Conservation (phyloP, 2,797 vertebrate genomes). For the Chelmon rostratus region DNA sequence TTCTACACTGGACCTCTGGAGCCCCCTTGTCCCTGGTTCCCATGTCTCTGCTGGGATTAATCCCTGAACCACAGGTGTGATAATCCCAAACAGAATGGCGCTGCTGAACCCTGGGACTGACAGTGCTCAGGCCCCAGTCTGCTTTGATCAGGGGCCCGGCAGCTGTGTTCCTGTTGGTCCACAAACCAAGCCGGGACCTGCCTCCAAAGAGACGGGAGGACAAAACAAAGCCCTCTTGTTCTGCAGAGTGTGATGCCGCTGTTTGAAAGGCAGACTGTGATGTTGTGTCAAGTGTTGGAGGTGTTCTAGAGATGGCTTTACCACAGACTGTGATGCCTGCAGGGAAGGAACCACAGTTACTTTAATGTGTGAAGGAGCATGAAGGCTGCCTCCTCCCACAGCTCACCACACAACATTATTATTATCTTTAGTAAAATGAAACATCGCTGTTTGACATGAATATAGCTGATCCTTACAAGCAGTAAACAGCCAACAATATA, state of each 20-base stretch:
- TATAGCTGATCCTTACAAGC: background rate
- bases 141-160: slow-evolving; percentile 79
- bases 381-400: no score
- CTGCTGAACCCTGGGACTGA: slow-evolving; percentile 86
- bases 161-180: slow-evolving; percentile 55
- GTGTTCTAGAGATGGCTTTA: background rate
- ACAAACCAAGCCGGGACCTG: slow-evolving; percentile 28
- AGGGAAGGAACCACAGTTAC: no score
- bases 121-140: slow-evolving; percentile 58
- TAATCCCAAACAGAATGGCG: slow-evolving; percentile 93
- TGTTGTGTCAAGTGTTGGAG: background rate
- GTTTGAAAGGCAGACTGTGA: background rate
- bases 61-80: slow-evolving; percentile 96
- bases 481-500: no score
- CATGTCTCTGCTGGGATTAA: slow-evolving; percentile 88
- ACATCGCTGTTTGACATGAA: background rate
- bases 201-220: background rate
- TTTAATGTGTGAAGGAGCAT: no score
- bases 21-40: slow-evolving; percentile 84
- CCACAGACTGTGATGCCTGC: no score
- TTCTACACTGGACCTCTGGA: slow-evolving; percentile 25
- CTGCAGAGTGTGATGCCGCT: background rate
- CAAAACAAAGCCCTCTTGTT: slow-evolving; percentile 28
- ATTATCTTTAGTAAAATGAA: no score
- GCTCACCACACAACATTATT: no score